phyloP scores from a whole-genome alignment of 1,140 invertebrate genomes.

The Ips typographus region DNA sequence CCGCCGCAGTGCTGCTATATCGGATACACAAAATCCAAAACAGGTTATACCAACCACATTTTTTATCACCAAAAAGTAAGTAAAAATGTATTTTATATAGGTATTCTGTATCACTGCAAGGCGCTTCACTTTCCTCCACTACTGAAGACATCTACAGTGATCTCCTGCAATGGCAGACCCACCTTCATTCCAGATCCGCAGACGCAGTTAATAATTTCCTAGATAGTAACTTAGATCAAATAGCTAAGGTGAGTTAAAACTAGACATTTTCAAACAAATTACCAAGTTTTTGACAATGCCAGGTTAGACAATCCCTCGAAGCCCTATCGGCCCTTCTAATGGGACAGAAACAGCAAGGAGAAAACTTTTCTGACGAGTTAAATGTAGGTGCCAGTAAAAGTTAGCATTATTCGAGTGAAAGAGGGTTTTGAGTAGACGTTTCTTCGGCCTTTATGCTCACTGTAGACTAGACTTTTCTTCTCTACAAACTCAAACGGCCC shows the following conservation, averaged over 20 bases:
- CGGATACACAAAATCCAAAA: slow-evolving; percentile 55
- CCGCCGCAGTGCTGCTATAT: slow-evolving; percentile 54
- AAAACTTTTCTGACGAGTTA: neutral
- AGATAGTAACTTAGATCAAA: slow-evolving; percentile 62
- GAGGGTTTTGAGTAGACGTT: too few relatives aligned
- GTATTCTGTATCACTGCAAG: slow-evolving; percentile 44
- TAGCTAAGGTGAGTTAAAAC: slow-evolving; percentile 59
- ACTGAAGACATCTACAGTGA: slow-evolving; percentile 61
- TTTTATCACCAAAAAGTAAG: neutral
- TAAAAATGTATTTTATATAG: neutral
- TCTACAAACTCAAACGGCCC: too few relatives aligned
- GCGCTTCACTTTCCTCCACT: slow-evolving; percentile 35
- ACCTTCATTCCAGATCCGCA: slow-evolving; percentile 63
- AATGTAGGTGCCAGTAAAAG: slow-evolving; percentile 8
- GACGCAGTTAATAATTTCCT: slow-evolving; percentile 63
- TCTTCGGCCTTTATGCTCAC: too few relatives aligned
- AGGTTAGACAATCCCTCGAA: slow-evolving; percentile 65
- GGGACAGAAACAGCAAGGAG: slow-evolving; percentile 20
- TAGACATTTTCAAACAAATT: neutral
- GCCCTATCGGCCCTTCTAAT: slow-evolving; percentile 60
- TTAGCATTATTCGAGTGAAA: slow-evolving; percentile 28
- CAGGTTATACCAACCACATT: slow-evolving; percentile 33
- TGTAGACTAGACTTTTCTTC: too few relatives aligned
- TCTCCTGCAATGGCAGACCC: slow-evolving; percentile 60
- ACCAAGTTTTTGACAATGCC: slow-evolving; percentile 25